Evolutionary conservation across 2,888 invertebrate genomes (phyloP).

Genomic region (Rhogogaster chlorosoma): DNA sequence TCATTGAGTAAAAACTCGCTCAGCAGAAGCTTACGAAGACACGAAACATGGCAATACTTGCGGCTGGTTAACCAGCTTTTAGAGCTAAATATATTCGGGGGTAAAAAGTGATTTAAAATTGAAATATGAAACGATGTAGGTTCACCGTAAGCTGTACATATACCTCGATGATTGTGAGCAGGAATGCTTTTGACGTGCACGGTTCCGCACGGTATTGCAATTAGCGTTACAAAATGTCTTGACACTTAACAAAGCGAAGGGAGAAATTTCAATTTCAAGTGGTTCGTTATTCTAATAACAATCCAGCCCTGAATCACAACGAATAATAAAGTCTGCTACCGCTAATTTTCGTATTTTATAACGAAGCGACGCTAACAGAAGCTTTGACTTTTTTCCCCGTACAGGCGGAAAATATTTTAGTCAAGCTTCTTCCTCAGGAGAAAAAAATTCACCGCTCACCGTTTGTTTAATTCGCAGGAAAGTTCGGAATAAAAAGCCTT

Average conservation of each 20-base stretch:
- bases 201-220: slow-evolving; percentile 33
- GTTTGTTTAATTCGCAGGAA: slow-evolving; percentile 69
- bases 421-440: slow-evolving; percentile 23
- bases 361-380: slow-evolving; percentile 19
- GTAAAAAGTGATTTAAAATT: slow-evolving; percentile 11
- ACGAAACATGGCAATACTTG: background rate
- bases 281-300: slow-evolving; percentile 40
- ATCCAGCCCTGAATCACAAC: slow-evolving; percentile 11
- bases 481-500: slow-evolving; percentile 66
- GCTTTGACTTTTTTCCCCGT: slow-evolving; percentile 13
- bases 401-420: slow-evolving; percentile 40
- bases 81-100: background rate
- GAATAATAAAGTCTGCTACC: slow-evolving; percentile 40
- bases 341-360: slow-evolving; percentile 41
- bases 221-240: slow-evolving; percentile 37
- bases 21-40: background rate
- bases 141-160: background rate
- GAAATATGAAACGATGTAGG: background rate
- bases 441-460: slow-evolving; percentile 59
- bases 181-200: background rate
- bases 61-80: background rate
- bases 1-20: background rate
- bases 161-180: slow-evolving; percentile 6
- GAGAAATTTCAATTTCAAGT: slow-evolving; percentile 32
- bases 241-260: slow-evolving; percentile 33